phyloP scores from a whole-genome alignment of 2,113 vertebrate species.

The Hydrochoerus hydrochaeris region DNA sequence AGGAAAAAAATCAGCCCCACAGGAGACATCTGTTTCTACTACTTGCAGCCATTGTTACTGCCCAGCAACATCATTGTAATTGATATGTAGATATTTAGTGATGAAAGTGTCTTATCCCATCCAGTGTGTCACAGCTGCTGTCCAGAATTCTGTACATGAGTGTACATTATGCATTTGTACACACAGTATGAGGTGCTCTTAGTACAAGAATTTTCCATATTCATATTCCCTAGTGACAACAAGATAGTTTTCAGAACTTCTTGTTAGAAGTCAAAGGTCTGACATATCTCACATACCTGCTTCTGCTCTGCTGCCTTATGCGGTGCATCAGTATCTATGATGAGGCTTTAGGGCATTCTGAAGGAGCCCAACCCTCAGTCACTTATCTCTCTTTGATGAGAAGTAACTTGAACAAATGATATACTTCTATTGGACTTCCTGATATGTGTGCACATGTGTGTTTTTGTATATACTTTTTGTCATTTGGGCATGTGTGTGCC shows the following conservation, averaged over 20 bases:
- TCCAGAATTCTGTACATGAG: slow-evolving; percentile 56
- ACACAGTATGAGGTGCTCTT: not conserved
- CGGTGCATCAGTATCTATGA: slow-evolving; percentile 46
- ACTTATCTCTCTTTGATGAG: slow-evolving; percentile 17
- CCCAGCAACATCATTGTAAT: slow-evolving; percentile 27
- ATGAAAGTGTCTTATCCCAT: slow-evolving; percentile 57
- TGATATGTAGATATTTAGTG: slow-evolving; percentile 47
- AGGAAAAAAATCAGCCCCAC: not conserved
- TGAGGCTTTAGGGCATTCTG: slow-evolving; percentile 36
- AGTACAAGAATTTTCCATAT: slow-evolving; percentile 10
- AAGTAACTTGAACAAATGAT: slow-evolving; percentile 57
- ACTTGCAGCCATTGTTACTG: slow-evolving; percentile 18
- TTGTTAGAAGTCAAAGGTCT: slow-evolving; percentile 34
- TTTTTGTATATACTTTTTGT: not conserved
- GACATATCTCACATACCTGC: slow-evolving; percentile 3
- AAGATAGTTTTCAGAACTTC: slow-evolving; percentile 31
- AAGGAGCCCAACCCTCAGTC: not conserved
- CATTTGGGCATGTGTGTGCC: not conserved
- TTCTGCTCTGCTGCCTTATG: slow-evolving; percentile 61
- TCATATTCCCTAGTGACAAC: slow-evolving; percentile 46
- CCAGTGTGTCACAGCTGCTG: slow-evolving; percentile 55
- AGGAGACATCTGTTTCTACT: slow-evolving; percentile 54
- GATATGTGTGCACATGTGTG: not conserved
- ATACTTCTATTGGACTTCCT: slow-evolving; percentile 2
- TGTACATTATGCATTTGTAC: not conserved